Conservation (phyloP, 2,888 invertebrate genomes). For the Mythimna loreyi region DNA sequence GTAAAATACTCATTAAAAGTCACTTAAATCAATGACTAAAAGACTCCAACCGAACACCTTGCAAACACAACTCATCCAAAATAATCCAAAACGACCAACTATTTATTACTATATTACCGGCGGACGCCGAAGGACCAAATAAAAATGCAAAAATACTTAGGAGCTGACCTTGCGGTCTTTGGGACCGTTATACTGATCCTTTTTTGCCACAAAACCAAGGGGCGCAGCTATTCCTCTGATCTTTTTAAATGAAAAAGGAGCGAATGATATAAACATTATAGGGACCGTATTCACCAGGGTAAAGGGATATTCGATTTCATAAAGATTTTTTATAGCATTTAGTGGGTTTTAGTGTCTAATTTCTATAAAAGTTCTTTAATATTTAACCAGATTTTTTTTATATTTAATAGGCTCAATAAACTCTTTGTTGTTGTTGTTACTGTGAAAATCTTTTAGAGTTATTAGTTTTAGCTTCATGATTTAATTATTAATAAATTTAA, state of each 20-base stretch:
- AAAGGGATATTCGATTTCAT: conserved; percentile 15
- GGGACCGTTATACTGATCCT: conserved; percentile 60
- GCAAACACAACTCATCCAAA: conserved; percentile 17
- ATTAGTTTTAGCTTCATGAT: background rate
- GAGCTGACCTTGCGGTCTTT: conserved; percentile 82
- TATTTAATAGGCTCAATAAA: too few relatives aligned
- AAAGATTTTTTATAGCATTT: background rate
- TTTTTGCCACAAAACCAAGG: conserved; percentile 79
- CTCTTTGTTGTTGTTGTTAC: too few relatives aligned
- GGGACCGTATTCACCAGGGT: conserved; percentile 66
- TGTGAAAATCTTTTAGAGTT: background rate
- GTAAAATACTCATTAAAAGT: background rate
- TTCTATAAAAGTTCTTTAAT: too few relatives aligned
- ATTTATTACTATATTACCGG: conserved; percentile 59
- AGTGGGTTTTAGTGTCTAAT: too few relatives aligned
- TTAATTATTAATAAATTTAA: background rate
- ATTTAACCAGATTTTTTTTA: background rate
- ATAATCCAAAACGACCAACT: conserved; percentile 39
- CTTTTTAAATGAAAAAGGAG: conserved; percentile 85
- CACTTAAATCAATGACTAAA: background rate
- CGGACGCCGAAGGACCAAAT: conserved; percentile 55
- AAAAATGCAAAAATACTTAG: conserved; percentile 80
- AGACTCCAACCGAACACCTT: conserved; percentile 3
- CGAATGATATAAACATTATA: conserved; percentile 77
- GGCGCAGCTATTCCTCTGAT: conserved; percentile 88